Evolutionary conservation across 2,888 invertebrate genomes (phyloP), one percentile per base, ranked within the genome.

Genomic region (Leucoma salicis): DNA sequence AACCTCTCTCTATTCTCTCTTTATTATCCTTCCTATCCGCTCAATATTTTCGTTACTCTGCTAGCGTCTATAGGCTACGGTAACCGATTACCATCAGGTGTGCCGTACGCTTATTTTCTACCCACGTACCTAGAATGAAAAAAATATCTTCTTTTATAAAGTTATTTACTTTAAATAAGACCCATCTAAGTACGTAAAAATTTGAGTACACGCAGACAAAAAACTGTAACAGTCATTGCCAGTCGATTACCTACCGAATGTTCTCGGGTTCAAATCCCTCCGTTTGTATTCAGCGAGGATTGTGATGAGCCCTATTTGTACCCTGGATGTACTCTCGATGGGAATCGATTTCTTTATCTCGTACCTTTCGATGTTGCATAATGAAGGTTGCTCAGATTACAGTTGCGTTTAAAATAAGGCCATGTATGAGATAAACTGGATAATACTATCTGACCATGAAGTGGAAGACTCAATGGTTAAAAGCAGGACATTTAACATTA

Each of bases 261-360:
- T 16, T 38, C 46, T 32, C 35, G 52, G 48, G 59, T 48, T 50
- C 45, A 67, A 74, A 73, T 66, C 51, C 37, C 54, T 53, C 63
- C 48, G 70, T 75, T 74, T 73, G 62, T 75, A 75, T 75, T 61
- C 74, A 58, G 46, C 37, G 42, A 42, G 46, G 42, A 54, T 35
- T 46, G 47, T 54, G 56, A 53, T 49, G 57, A 55, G 53, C 57
- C 63, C 65, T 65, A 67, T 74, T 72, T 68, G 70, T 74, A 66
- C 65, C 57, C 63, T 49, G 46, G 49, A 57, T 63, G 59, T 60
- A 61, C 53, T 59, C 50, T 50, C 46, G 13, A 44, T 43, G 39
- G 54, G 47, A 63, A 65, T 58, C 56, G 62, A 63, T 69, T 63
- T 59, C 54, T 58, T 66, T 63, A 66, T 71, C 62, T 42, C 5